Conservation (phyloP, 1,140 invertebrate species). For the Bombyx mandarina region DNA sequence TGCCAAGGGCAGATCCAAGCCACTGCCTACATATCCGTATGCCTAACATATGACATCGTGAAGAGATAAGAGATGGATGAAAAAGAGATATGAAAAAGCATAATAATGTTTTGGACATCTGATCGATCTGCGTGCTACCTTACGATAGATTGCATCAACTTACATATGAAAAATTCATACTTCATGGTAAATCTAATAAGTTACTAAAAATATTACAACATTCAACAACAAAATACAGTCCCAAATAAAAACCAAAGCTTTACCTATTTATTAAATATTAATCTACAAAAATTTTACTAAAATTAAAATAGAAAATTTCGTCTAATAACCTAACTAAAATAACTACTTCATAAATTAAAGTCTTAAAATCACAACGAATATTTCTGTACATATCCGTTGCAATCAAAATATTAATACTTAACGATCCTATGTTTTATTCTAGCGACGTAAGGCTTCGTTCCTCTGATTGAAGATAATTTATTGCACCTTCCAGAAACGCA, state of each 20-base stretch:
- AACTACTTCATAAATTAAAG: neutral
- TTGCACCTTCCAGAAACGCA: slow-evolving; percentile 38
- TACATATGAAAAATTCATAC: too few species aligned
- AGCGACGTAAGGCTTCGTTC: slow-evolving; percentile 32
- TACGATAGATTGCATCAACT: too few species aligned
- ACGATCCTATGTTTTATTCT: slow-evolving; percentile 25
- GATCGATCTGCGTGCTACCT: too few species aligned
- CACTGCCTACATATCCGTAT: too few species aligned
- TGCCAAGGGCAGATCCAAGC: too few species aligned
- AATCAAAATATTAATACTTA: neutral
- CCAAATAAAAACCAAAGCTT: neutral
- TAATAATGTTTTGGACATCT: too few species aligned
- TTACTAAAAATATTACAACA: too few species aligned
- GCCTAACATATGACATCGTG: too few species aligned
- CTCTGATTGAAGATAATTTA: slow-evolving; percentile 21
- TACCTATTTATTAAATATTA: neutral
- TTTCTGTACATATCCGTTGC: neutral
- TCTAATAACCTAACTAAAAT: neutral
- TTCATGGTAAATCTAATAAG: too few species aligned
- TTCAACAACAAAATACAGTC: neutral
- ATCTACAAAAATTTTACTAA: neutral
- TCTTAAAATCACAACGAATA: neutral
- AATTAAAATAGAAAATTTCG: neutral
- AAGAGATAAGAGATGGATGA: too few species aligned
- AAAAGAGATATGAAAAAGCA: too few species aligned